Evolutionary conservation across 2,113 vertebrate genomes (phyloP).

Genomic region (Hippocampus comes): DNA sequence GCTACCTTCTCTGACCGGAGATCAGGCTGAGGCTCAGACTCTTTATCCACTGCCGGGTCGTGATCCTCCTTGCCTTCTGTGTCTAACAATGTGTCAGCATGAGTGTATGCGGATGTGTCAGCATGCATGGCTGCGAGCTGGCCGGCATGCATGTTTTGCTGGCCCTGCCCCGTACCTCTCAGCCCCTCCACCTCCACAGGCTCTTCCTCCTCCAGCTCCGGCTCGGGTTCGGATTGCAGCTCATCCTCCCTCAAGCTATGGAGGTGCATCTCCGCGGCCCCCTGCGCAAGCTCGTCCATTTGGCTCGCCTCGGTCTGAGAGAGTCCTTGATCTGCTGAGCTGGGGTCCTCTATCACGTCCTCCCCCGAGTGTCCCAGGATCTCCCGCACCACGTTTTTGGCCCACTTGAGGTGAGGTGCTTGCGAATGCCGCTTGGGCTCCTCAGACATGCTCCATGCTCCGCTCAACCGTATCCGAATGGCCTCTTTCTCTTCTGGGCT

Average conservation of each 20-base stretch:
- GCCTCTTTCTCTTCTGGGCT: conserved; percentile 59
- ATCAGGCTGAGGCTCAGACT: conserved; percentile 12
- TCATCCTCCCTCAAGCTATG: conserved; percentile 10
- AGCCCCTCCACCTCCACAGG: conserved; percentile 34
- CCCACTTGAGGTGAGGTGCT: conserved; percentile 74
- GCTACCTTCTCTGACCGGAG: conserved; percentile 18
- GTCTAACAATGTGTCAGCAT: conserved; percentile 42
- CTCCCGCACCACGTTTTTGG: conserved; percentile 62
- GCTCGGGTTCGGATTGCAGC: conserved; percentile 21
- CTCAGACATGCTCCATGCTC: conserved; percentile 43
- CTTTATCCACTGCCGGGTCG: conserved; percentile 15
- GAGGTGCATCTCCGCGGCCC: conserved; percentile 11
- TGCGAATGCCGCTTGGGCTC: conserved; percentile 64
- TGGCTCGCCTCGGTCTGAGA: neutral
- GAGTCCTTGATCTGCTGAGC: neutral
- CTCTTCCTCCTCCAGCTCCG: conserved; percentile 40
- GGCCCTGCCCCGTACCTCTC: conserved; percentile 59
- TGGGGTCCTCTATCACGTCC: conserved; percentile 7
- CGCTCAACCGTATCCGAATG: conserved; percentile 53
- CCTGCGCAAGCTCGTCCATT: conserved; percentile 8
- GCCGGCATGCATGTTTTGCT: conserved; percentile 51
- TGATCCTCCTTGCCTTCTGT: conserved; percentile 27
- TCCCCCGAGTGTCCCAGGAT: conserved; percentile 64
- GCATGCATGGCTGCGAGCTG: conserved; percentile 40
- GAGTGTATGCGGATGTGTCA: conserved; percentile 51